Conservation (phyloP, 2,797 vertebrate genomes). For the Hoplostethus mediterraneus region DNA sequence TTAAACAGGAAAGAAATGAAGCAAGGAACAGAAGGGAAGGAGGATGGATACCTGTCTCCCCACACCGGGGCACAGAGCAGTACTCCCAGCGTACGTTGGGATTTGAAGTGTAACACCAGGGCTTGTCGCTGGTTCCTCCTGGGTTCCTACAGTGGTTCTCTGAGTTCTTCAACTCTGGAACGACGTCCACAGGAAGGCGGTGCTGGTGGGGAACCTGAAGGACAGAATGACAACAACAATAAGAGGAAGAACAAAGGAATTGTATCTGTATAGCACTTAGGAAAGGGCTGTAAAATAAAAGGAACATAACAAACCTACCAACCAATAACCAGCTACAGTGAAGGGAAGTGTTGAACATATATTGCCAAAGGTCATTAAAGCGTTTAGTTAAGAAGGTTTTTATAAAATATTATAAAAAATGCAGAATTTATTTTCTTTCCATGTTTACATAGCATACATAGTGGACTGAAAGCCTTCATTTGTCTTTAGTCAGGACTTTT, state of each 20-base stretch:
- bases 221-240: not conserved
- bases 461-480: no score
- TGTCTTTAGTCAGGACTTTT: no score
- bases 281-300: no score
- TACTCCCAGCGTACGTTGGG: slow-evolving; percentile 90
- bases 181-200: slow-evolving; percentile 86
- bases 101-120: slow-evolving; percentile 92
- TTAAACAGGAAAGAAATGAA: not conserved
- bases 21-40: not conserved
- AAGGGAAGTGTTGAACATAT: no score
- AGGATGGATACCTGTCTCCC: slow-evolving; percentile 57
- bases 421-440: no score
- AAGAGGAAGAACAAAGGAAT: not conserved
- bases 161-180: slow-evolving; percentile 88
- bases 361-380: no score
- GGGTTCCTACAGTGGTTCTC: slow-evolving; percentile 92
- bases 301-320: no score
- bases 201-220: slow-evolving; percentile 88
- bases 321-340: no score
- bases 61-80: slow-evolving; percentile 87
- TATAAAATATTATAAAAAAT: no score
- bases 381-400: no score
- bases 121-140: slow-evolving; percentile 88
- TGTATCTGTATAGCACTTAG: no score
- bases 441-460: no score